Percentiles rank a stretch among this genome's conserved stretches.
Evolutionary conservation across 2,888 invertebrate species (phyloP).

Genomic region (Helleia helle): DNA sequence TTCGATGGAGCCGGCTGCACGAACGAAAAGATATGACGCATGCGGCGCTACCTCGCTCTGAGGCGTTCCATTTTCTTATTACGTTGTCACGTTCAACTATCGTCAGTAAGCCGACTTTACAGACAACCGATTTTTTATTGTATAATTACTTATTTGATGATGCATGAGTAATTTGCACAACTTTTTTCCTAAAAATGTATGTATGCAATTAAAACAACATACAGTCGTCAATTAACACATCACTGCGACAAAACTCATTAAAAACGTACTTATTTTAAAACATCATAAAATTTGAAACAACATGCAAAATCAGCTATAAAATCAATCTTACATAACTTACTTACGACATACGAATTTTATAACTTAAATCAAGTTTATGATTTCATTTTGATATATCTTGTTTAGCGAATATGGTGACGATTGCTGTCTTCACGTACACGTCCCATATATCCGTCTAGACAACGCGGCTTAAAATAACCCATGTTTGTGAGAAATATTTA

Average conservation of each 20-base stretch:
- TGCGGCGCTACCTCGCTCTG: no score
- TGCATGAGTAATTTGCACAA: no score
- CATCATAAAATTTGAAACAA: neutral
- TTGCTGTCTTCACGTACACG: neutral
- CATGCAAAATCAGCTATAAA: neutral
- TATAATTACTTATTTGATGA: no score
- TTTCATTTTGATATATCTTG: neutral
- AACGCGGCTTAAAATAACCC: conserved; percentile 1
- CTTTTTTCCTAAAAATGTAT: no score
- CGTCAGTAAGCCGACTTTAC: no score
- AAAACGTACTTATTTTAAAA: neutral
- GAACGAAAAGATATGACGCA: no score
- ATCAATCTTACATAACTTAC: neutral
- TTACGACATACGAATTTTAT: neutral
- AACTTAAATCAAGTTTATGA: neutral
- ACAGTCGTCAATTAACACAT: no score
- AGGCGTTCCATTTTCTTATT: no score
- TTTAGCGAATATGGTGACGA: neutral
- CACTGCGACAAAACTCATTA: neutral
- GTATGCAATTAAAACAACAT: no score
- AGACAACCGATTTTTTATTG: no score
- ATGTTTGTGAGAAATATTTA: conserved; percentile 1
- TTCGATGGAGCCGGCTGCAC: no score
- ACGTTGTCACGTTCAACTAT: no score
- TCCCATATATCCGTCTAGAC: conserved; percentile 4